Evolutionary conservation across 2,888 invertebrate genomes (phyloP).

Genomic region (Ochropleura leucogaster): DNA sequence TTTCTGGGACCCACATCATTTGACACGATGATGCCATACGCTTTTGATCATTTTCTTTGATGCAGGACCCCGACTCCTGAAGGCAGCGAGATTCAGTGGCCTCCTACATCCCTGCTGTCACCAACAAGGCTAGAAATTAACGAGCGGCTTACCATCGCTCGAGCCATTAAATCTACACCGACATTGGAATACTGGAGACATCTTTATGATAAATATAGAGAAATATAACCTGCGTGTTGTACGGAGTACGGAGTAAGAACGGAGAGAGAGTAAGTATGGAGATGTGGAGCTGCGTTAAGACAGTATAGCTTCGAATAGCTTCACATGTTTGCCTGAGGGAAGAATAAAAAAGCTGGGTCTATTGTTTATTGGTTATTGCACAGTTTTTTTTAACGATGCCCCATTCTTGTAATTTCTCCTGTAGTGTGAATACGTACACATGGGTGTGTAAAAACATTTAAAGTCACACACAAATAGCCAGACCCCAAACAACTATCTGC

Average conservation of each 20-base stretch:
- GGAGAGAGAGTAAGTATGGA: no score
- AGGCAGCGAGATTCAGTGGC: slow-evolving; percentile 34
- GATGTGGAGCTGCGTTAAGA: neutral
- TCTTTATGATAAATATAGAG: slow-evolving; percentile 37
- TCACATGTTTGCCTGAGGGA: neutral
- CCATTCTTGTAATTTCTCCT: no score
- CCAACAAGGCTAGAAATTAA: slow-evolving; percentile 36
- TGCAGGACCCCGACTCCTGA: slow-evolving; percentile 38
- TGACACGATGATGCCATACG: no score
- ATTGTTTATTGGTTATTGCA: no score
- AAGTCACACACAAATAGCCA: no score
- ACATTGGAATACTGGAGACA: slow-evolving; percentile 37
- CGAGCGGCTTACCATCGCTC: neutral
- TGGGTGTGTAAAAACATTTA: no score
- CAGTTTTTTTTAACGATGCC: no score
- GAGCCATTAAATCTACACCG: neutral
- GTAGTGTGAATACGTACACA: no score
- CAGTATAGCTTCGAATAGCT: neutral
- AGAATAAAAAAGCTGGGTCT: no score
- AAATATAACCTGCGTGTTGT: neutral
- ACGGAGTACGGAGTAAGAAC: no score
- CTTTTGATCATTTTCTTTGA: no score
- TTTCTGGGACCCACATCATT: neutral
- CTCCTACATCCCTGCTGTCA: slow-evolving; percentile 12
- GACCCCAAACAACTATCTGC: no score